Percentiles rank a stretch among this genome's conserved stretches.
These are phyloP conservation scores for Diplodus sargus DNA, from an alignment of 2,797 vertebrate species.

Conservation along the genomic window DNA sequence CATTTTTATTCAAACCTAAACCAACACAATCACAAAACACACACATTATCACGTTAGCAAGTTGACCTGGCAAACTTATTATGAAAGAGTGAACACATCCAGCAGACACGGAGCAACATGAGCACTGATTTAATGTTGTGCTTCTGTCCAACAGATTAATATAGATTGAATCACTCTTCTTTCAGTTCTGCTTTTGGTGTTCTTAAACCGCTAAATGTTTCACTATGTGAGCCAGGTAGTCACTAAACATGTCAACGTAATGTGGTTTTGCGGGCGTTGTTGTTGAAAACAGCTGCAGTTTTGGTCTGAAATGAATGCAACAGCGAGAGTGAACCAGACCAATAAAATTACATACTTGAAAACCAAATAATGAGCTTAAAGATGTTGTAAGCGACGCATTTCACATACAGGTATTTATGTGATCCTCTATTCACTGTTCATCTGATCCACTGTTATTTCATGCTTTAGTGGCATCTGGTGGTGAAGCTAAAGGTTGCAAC, in stretches of 20 bases:
- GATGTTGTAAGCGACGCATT: background rate
- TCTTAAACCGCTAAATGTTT: background rate
- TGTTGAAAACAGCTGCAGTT: background rate
- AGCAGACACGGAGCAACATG: background rate
- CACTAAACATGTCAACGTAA: background rate
- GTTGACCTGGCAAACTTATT: background rate
- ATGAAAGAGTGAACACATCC: background rate
- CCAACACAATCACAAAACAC: background rate
- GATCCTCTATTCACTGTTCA: too few relatives aligned
- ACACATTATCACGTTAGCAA: background rate
- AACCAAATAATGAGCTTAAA: background rate
- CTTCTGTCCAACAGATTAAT: background rate
- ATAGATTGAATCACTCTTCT: background rate
- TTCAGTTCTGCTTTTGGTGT: background rate
- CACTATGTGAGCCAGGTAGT: background rate
- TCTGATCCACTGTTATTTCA: background rate
- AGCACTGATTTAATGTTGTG: background rate
- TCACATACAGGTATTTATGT: too few relatives aligned
- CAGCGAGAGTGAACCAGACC: background rate
- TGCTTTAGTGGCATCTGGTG: too few relatives aligned
- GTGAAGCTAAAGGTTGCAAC: too few relatives aligned
- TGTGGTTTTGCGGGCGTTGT: background rate
- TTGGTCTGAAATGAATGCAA: background rate
- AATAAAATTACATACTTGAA: background rate
- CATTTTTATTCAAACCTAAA: background rate